Percentiles rank a stretch among this genome's conserved stretches.
These are phyloP conservation scores for Sebastes fasciatus DNA, from an alignment of 2,113 vertebrate genomes.

Conservation along the genomic window DNA sequence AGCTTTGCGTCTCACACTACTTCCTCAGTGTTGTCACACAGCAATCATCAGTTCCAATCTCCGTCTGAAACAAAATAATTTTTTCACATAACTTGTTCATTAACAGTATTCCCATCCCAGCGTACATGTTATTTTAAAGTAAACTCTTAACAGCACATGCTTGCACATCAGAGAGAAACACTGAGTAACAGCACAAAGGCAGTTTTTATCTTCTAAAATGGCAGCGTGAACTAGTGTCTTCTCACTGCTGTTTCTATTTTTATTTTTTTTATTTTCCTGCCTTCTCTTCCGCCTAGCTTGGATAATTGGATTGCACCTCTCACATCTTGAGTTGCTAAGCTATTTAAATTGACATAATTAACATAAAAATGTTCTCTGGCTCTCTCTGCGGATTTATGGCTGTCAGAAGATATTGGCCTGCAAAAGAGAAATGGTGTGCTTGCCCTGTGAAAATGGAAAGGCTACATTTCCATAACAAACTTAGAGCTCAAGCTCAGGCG, in stretches of 20 bases:
- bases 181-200: slow-evolving; percentile 4
- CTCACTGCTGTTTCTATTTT: slow-evolving; percentile 24
- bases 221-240: slow-evolving; percentile 38
- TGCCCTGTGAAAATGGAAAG: slow-evolving; percentile 34
- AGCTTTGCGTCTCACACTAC: not conserved
- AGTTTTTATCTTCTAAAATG: slow-evolving; percentile 46
- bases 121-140: not conserved
- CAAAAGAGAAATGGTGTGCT: slow-evolving; percentile 38
- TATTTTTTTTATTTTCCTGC: slow-evolving; percentile 35
- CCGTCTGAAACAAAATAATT: no score
- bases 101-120: no score
- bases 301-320: slow-evolving; percentile 80
- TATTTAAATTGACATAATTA: slow-evolving; percentile 83
- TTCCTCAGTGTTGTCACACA: not conserved
- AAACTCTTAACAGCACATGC: not conserved
- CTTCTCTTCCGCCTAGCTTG: slow-evolving; percentile 52
- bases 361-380: slow-evolving; percentile 72
- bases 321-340: slow-evolving; percentile 76
- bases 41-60: not conserved
- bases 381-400: slow-evolving; percentile 60
- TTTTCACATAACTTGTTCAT: no score
- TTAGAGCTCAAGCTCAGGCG: not conserved
- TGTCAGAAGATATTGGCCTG: slow-evolving; percentile 64
- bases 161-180: no score
- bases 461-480: slow-evolving; percentile 40